Evolutionary conservation across 2,888 invertebrate species (phyloP).

Genomic region (Caenorhabditis auriculariae): DNA sequence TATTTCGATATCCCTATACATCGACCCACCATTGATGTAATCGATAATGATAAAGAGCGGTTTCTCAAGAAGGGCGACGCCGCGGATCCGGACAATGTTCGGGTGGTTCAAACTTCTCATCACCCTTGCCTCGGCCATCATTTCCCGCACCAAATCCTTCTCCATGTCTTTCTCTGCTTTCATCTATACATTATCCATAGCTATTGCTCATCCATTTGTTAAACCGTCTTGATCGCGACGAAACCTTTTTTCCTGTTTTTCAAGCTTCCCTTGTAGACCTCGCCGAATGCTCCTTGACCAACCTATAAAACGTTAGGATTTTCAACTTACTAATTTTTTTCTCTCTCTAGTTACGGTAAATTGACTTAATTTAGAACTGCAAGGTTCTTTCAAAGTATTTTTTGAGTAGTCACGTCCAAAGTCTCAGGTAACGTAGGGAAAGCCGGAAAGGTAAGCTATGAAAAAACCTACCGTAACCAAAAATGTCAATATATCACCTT

Average conservation of each 20-base stretch:
- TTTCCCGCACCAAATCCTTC: constrained; percentile 26
- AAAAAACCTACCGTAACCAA: too few relatives aligned
- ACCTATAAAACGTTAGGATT: too few relatives aligned
- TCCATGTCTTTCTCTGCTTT: constrained; percentile 15
- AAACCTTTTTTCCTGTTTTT: constrained; percentile 11
- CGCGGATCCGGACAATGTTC: constrained; percentile 31
- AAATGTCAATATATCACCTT: too few relatives aligned
- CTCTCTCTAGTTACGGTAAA: too few relatives aligned
- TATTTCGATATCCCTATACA: too few relatives aligned
- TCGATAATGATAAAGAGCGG: constrained; percentile 69
- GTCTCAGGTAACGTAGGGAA: too few relatives aligned
- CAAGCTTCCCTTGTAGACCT: constrained; percentile 26
- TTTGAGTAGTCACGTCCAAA: too few relatives aligned
- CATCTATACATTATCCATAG: constrained; percentile 8
- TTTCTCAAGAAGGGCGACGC: constrained; percentile 75
- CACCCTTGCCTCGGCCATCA: constrained; percentile 32
- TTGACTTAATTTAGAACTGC: too few relatives aligned
- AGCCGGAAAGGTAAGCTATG: too few relatives aligned
- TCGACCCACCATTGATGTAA: constrained; percentile 11
- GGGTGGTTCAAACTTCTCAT: constrained; percentile 35
- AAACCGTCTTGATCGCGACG: constrained; percentile 26
- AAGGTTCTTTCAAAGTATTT: too few relatives aligned
- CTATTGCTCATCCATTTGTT: not conserved
- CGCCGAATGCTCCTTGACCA: constrained; percentile 28
- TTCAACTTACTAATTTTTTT: too few relatives aligned